A percentile compares a stretch with the other conserved stretches of the same genome.
Conservation (phyloP, 1,140 invertebrate genomes). For the Drosophila navojoa region DNA sequence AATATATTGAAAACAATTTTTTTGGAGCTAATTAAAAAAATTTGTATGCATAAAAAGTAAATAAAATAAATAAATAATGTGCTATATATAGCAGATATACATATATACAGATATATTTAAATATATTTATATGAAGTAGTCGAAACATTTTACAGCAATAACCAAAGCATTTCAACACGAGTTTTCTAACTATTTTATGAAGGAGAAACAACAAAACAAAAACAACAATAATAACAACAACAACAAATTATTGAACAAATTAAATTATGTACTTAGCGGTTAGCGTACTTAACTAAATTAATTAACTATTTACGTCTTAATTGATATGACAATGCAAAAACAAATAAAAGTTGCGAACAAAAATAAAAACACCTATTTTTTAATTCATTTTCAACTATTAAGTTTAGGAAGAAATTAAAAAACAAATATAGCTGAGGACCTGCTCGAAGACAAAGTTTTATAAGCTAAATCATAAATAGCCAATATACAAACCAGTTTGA, state of each 20-base stretch:
- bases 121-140: constrained; percentile 56
- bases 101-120: constrained; percentile 27
- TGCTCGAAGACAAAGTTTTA: no score
- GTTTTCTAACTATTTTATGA: constrained; percentile 36
- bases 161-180: constrained; percentile 73
- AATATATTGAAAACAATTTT: constrained; percentile 30
- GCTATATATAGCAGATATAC: constrained; percentile 15
- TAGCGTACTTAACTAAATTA: constrained; percentile 50
- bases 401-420: no score
- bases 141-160: constrained; percentile 78
- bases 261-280: constrained; percentile 52
- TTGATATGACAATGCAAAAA: constrained; percentile 42
- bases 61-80: constrained; percentile 10
- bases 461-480: no score
- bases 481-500: no score
- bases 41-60: constrained; percentile 4
- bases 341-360: constrained; percentile 47
- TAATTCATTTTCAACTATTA: not conserved
- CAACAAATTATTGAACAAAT: constrained; percentile 50
- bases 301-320: constrained; percentile 34
- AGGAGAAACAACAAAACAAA: constrained; percentile 23
- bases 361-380: constrained; percentile 8
- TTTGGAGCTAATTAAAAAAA: constrained; percentile 37
- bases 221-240: not conserved
- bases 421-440: no score